Base-by-base conservation (phyloP, 2,888 invertebrate genomes). In the Ametastegia equiseti region DNA sequence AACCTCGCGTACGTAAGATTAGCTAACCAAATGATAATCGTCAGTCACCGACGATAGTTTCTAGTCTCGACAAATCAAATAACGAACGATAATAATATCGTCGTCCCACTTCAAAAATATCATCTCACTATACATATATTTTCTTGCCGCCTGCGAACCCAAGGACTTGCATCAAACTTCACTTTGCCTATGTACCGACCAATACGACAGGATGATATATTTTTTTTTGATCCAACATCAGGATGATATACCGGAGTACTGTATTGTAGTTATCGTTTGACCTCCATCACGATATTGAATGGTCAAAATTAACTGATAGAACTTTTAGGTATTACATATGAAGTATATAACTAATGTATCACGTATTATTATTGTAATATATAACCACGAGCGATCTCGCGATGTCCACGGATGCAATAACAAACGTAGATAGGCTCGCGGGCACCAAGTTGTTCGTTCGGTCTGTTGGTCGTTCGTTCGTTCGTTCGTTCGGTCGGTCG, bases 361-460 rank as follows among this genome's bases (percentile, higher is more conserved):
- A 11, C 15, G 5, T 60, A 60, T n/a, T n/a, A n/a, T n/a, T 60
- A 60, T 60, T 60, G 60, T 60, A 23, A 30, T 15, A 60, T 30
- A 15, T 27, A 30, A 60, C 30, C 30, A 60, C 15, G 11, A 60
- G 11, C 36, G 50, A 50, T 75, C 47, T 45, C 27, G 23, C 36
- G 27, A 30, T 33, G 19, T 75, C 75, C 75, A 54, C 75, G 75
- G 54, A 36, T 54, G 54, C 19, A 75, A 54, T 54, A 54, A 75
- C 47, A 71, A 50, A 36, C 42, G 36, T 75, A 75, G 50, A 75
- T 50, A 75, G 75, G 11, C 30, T n/a, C 50, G 33, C 47, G 50
- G 50, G 73, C 73, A 7, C 50, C 50, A 50, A 54, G 54, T 75
- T 19, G n/a, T 75, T 4, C 23, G 23, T 47, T 47, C 23, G 30